Percentiles rank a stretch among this genome's conserved stretches.
These are phyloP conservation scores for Rattus rattus DNA, from an alignment of 2,113 vertebrate genomes.

Conservation along the genomic window DNA sequence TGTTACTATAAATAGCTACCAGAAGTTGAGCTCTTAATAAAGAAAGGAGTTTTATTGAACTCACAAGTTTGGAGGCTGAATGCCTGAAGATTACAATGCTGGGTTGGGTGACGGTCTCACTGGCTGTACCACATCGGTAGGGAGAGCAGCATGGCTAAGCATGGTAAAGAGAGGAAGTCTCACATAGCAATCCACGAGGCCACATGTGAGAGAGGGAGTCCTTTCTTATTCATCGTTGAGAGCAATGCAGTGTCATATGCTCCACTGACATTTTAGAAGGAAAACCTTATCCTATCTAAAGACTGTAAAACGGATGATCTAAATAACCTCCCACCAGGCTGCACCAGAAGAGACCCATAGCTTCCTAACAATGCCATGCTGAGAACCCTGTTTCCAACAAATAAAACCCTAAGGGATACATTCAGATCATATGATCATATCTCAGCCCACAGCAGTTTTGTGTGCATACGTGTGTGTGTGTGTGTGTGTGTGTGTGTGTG, in stretches of 20 bases:
- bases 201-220: no score
- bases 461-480: neutral
- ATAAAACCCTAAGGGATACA: neutral
- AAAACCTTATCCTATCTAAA: neutral
- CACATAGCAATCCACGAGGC: neutral
- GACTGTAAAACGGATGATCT: neutral
- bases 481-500: neutral
- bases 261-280: neutral
- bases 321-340: neutral
- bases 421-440: neutral
- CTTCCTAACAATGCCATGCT: neutral
- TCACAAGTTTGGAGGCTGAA: neutral
- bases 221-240: neutral
- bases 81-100: neutral
- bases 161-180: accelerated
- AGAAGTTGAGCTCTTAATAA: neutral
- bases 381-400: neutral
- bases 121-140: neutral
- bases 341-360: no score
- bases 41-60: neutral
- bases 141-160: neutral
- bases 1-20: neutral
- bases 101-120: neutral
- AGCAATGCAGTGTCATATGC: neutral
- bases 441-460: neutral